Percentiles rank a stretch among this genome's conserved stretches.
phyloP scores from a whole-genome alignment of 35 echinoderm and acorn worm genomes.

The Patiria miniata region DNA sequence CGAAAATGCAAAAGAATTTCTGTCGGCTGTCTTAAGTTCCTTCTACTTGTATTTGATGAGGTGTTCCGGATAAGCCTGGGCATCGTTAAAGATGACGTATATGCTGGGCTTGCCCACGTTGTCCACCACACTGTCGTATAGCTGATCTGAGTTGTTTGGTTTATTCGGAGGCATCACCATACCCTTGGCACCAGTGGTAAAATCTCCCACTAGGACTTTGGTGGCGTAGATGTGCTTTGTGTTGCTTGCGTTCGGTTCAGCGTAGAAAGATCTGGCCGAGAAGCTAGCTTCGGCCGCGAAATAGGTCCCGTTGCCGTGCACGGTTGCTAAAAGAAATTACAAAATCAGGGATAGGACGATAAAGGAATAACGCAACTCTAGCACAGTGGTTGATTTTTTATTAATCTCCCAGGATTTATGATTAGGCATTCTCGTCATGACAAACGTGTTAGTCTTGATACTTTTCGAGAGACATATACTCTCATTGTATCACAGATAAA shows the following conservation, averaged over 20 bases:
- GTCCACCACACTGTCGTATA: slow-evolving; percentile 41
- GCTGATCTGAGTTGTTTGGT: neutral
- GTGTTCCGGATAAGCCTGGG: slow-evolving; percentile 53
- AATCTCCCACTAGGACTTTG: slow-evolving; percentile 43
- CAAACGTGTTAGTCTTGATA: too few relatives aligned
- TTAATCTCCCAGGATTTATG: too few relatives aligned
- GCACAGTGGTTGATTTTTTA: too few relatives aligned
- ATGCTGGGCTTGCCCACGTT: slow-evolving; percentile 20
- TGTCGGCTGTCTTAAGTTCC: too few relatives aligned
- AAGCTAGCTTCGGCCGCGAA: slow-evolving; percentile 30
- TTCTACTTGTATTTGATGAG: slow-evolving; percentile 48
- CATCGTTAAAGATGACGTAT: slow-evolving; percentile 48
- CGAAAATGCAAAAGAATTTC: too few relatives aligned
- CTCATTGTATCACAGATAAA: too few relatives aligned
- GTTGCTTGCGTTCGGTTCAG: neutral
- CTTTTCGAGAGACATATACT: too few relatives aligned
- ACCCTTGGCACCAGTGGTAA: neutral
- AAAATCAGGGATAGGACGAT: neutral
- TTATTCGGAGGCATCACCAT: neutral
- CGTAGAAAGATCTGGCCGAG: neutral
- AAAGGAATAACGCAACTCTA: too few relatives aligned
- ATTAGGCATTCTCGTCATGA: too few relatives aligned
- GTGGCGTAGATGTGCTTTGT: slow-evolving; percentile 28
- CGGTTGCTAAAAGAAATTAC: neutral
- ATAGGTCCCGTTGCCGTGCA: slow-evolving; percentile 44